phyloP scores from a whole-genome alignment of 1,140 invertebrate species.

The Acyrthosiphon pisum region DNA sequence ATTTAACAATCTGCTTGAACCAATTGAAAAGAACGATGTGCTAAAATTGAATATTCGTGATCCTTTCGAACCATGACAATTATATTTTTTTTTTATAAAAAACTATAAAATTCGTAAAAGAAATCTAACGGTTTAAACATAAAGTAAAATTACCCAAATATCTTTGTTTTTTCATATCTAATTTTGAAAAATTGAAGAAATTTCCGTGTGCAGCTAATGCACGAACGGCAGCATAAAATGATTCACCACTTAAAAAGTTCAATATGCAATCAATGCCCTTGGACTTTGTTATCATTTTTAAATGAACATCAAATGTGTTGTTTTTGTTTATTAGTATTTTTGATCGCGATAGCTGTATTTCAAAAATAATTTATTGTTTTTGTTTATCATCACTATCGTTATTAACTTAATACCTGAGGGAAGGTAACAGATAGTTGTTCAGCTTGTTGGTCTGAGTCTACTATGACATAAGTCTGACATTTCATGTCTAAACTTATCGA shows the following conservation, averaged over 20 bases:
- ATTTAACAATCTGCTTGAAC: neutral
- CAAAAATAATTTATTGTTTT: neutral
- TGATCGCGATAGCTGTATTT: neutral
- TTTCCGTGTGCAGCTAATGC: neutral
- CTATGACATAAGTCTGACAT: neutral
- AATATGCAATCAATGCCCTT: neutral
- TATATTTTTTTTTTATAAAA: neutral
- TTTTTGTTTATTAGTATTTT: constrained; percentile 17
- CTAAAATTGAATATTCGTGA: neutral
- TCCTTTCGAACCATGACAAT: no score
- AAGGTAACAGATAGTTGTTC: neutral
- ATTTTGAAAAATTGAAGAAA: constrained; percentile 9
- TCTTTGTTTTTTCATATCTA: constrained; percentile 14
- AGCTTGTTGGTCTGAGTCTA: neutral
- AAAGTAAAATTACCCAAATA: neutral
- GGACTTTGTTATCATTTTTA: constrained; percentile 7
- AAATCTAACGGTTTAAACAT: neutral
- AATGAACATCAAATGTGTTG: neutral
- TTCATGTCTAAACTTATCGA: neutral
- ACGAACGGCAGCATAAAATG: neutral
- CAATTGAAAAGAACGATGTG: neutral
- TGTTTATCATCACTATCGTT: neutral
- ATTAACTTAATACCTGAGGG: neutral
- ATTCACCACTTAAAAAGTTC: constrained; percentile 30
- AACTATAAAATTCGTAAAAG: neutral